These are phyloP conservation scores for Sceloporus undulatus DNA, from an alignment of 2,113 vertebrate species.

Conservation along the genomic window DNA sequence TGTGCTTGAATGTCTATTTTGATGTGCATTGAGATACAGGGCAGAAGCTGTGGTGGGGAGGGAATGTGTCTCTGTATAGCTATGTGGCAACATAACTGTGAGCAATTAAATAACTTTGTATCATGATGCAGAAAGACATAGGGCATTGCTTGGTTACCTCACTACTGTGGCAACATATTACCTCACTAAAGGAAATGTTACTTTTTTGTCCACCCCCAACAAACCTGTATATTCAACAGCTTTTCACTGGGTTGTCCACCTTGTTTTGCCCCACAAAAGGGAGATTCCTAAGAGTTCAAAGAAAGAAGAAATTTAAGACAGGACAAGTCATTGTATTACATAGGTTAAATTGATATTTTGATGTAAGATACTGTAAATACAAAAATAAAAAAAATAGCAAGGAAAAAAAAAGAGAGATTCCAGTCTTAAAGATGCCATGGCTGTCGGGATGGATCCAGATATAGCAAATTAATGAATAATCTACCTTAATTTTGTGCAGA, in stretches of 20 bases:
- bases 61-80: background rate
- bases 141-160: background rate
- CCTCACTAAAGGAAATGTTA: background rate
- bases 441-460: background rate
- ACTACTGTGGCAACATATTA: background rate
- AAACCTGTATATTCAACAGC: background rate
- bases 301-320: no score
- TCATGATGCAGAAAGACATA: background rate
- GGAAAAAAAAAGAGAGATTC: background rate
- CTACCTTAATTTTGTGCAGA: background rate
- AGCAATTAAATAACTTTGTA: background rate
- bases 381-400: no score
- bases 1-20: background rate
- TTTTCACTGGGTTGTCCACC: background rate
- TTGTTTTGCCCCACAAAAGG: background rate
- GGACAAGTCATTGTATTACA: no score
- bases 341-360: no score
- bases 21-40: background rate
- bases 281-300: no score
- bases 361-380: no score
- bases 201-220: background rate
- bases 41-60: background rate
- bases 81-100: background rate
- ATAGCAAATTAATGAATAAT: background rate
- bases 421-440: background rate